Conservation (phyloP, 2,113 vertebrate genomes). For the Deroptyus accipitrinus region DNA sequence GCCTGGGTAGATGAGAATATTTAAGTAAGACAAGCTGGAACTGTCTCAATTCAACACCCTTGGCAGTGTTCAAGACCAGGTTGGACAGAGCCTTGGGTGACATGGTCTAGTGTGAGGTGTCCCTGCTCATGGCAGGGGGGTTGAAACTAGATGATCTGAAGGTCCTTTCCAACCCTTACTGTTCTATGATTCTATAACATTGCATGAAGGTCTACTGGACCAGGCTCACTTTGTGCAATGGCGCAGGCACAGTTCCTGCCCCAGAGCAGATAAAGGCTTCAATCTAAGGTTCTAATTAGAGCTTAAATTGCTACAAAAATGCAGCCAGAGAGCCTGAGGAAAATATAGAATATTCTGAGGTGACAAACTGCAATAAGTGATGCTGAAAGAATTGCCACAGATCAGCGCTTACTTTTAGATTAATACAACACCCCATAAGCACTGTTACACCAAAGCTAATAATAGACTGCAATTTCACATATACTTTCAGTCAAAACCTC, state of each 20-base stretch:
- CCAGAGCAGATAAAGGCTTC: background rate
- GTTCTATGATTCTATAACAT: background rate
- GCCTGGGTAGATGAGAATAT: background rate
- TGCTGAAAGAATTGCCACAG: background rate
- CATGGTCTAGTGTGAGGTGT: background rate
- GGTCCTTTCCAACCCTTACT: background rate
- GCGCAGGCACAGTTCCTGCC: background rate
- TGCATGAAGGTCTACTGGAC: fast-evolving
- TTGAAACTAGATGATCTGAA: background rate
- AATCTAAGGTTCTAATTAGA: background rate
- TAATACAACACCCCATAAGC: background rate
- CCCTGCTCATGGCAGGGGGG: background rate
- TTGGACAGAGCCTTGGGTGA: background rate
- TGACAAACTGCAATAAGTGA: background rate
- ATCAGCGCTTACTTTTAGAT: background rate
- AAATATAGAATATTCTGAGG: background rate
- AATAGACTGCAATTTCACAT: background rate
- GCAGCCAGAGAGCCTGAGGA: fast-evolving
- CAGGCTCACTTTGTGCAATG: no score
- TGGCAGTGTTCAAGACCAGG: background rate
- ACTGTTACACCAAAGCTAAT: background rate
- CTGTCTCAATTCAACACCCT: background rate
- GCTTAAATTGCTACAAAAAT: background rate
- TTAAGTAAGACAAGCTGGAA: background rate
- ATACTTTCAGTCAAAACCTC: background rate